Conservation (phyloP, 2,113 vertebrate species). For the Trochalopteron elliotii region DNA sequence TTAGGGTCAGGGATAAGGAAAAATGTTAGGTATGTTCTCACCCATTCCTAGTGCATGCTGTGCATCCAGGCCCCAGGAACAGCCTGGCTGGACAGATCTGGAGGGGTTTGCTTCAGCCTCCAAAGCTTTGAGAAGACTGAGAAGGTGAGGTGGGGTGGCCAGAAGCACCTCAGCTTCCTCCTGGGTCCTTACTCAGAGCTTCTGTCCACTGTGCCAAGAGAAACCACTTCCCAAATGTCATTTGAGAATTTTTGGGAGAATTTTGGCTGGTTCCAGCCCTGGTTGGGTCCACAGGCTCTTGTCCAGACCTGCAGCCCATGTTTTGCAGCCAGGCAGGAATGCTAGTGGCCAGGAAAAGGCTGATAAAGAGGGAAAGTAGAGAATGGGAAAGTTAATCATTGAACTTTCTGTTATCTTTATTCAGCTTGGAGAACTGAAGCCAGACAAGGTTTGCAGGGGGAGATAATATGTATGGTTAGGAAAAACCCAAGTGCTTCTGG, state of each 20-base stretch:
- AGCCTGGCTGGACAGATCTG: fast-evolving
- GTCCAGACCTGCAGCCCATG: background rate
- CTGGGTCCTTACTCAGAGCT: background rate
- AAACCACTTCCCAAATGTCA: background rate
- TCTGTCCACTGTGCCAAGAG: background rate
- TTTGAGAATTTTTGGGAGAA: background rate
- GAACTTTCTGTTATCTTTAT: background rate
- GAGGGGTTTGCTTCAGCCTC: background rate
- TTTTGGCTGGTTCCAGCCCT: background rate
- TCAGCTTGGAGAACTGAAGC: background rate
- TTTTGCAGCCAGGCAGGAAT: background rate
- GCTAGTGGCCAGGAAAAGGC: background rate
- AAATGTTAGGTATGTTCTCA: background rate
- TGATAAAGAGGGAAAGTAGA: background rate
- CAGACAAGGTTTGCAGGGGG: background rate
- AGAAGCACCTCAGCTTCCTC: background rate
- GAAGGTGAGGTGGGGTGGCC: background rate
- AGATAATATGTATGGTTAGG: background rate
- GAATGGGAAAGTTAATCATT: conserved; percentile 26
- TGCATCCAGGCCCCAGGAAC: background rate
- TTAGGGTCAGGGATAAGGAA: background rate
- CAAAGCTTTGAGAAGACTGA: background rate
- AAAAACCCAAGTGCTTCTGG: background rate
- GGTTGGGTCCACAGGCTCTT: background rate
- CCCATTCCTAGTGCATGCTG: fast-evolving